Percentiles rank a stretch among this genome's conserved stretches.
Evolutionary conservation across 1,140 invertebrate species (phyloP).

Genomic region (Thereuonema tuberculata): DNA sequence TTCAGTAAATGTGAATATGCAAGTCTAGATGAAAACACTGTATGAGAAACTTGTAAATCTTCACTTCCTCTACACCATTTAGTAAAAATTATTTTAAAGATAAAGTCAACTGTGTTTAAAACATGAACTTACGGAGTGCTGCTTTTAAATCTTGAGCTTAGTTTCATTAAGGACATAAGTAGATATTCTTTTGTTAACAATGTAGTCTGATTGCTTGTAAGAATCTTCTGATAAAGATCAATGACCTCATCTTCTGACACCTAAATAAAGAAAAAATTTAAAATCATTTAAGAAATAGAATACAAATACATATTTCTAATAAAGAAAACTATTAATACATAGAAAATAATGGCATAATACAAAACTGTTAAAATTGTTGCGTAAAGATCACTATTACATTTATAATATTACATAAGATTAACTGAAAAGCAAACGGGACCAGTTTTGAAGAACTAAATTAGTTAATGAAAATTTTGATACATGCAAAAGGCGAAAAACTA

Average conservation of each 20-base stretch:
- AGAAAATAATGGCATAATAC: no score
- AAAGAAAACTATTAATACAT: background rate
- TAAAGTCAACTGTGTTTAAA: no score
- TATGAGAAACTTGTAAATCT: background rate
- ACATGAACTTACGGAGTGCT: slow-evolving; percentile 29
- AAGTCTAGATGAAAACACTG: no score
- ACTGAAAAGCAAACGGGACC: no score
- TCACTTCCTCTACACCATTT: slow-evolving; percentile 14
- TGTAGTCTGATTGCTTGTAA: slow-evolving; percentile 76
- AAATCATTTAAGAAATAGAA: background rate
- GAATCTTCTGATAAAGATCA: slow-evolving; percentile 74
- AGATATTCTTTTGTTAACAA: slow-evolving; percentile 92
- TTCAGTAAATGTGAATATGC: no score
- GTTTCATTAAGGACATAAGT: slow-evolving; percentile 83
- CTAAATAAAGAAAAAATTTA: slow-evolving; percentile 26
- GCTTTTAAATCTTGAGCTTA: slow-evolving; percentile 59
- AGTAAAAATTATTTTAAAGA: slow-evolving; percentile 9
- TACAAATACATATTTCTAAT: slow-evolving; percentile 20
- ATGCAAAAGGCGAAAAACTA: no score
- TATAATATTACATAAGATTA: no score
- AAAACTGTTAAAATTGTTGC: no score
- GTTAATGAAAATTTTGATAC: no score
- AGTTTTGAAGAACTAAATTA: background rate
- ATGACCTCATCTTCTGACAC: slow-evolving; percentile 77
- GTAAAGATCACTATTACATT: no score